Percentiles rank a stretch among this genome's conserved stretches.
These are phyloP conservation scores for Microcebus ravelobensis DNA, from an alignment of 2,113 vertebrate species.

Conservation along the genomic window DNA sequence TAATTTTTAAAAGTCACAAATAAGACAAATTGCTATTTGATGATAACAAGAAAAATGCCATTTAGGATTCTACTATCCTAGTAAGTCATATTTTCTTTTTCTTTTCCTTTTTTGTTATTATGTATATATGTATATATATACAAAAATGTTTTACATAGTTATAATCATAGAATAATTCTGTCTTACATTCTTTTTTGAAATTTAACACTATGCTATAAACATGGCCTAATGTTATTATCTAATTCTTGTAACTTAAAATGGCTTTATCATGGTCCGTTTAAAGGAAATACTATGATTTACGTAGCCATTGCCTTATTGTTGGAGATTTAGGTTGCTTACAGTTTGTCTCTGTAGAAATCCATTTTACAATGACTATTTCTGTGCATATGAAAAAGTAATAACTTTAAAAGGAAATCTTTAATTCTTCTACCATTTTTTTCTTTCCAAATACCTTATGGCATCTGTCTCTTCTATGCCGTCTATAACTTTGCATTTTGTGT, in stretches of 20 bases:
- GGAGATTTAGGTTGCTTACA: background rate
- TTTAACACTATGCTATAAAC: background rate
- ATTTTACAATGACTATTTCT: background rate
- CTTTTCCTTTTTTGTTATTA: background rate
- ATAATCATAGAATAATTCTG: background rate
- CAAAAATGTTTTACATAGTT: background rate
- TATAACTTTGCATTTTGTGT: background rate
- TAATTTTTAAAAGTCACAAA: background rate
- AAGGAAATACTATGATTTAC: background rate
- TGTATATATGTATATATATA: no score
- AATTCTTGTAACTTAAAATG: background rate
- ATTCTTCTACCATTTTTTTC: conserved; percentile 42
- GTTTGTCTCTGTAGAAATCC: background rate
- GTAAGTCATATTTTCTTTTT: background rate
- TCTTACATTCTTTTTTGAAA: background rate
- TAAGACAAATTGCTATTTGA: background rate
- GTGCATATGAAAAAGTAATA: conserved; percentile 10
- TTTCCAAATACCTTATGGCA: background rate
- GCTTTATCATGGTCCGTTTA: background rate
- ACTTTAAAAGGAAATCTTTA: conserved; percentile 38
- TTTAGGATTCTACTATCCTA: background rate
- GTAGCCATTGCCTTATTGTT: background rate
- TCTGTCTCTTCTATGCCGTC: background rate
- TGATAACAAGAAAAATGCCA: background rate
- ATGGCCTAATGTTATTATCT: background rate